Percentiles rank a stretch among this genome's conserved stretches.
Evolutionary conservation across 2,797 vertebrate species (phyloP).

Genomic region (Mareca penelope): DNA sequence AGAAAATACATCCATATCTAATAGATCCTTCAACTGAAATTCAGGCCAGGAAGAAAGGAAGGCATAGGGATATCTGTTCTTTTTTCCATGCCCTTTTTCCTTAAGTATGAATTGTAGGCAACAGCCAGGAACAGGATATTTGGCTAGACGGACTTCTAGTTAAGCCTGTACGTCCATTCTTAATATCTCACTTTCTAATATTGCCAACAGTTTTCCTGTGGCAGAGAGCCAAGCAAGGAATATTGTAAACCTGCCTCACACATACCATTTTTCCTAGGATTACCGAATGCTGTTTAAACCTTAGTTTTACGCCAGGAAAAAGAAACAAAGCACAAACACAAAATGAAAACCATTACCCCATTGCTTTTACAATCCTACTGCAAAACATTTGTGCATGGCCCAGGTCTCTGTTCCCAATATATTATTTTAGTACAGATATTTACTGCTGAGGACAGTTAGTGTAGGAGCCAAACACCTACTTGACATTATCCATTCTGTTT

Average conservation of each 20-base stretch:
- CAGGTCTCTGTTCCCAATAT: neutral
- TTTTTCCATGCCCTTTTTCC: neutral
- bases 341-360: neutral
- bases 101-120: neutral
- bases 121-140: neutral
- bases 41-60: neutral
- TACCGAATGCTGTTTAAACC: neutral
- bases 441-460: neutral
- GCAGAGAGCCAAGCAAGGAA: neutral
- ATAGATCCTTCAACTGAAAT: neutral
- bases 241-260: neutral
- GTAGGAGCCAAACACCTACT: neutral
- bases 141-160: neutral
- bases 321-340: neutral
- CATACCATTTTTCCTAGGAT: neutral
- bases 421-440: slow-evolving; percentile 2
- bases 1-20: neutral
- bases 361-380: neutral
- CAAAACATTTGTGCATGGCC: neutral
- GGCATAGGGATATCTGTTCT: neutral
- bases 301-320: neutral
- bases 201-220: neutral
- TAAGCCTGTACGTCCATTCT: neutral
- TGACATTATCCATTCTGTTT: slow-evolving; percentile 39
- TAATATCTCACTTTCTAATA: neutral